Evolutionary conservation across 2,888 invertebrate species (phyloP).

Genomic region (Altica lythri): DNA sequence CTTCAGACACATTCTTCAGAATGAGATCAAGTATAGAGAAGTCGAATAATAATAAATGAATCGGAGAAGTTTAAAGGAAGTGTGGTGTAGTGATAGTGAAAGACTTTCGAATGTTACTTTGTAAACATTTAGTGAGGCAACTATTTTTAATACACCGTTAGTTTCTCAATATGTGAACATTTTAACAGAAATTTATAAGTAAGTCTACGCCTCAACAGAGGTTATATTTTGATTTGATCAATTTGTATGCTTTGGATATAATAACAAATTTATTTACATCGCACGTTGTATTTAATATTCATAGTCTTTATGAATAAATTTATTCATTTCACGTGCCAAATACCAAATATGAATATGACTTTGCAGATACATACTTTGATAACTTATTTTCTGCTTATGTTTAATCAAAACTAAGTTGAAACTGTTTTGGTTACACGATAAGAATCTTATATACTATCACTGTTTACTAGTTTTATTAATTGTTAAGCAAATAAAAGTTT

Average conservation of each 20-base stretch:
- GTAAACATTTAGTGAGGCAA: neutral
- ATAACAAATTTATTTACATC: conserved; percentile 41
- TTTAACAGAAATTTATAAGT: conserved; percentile 11
- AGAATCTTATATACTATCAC: too few species aligned
- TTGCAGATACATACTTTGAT: conserved; percentile 27
- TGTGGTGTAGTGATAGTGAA: conserved; percentile 4
- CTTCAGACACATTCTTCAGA: conserved; percentile 1
- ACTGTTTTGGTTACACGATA: too few species aligned
- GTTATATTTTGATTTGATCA: conserved; percentile 33
- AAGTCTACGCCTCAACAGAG: conserved; percentile 21
- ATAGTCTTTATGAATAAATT: conserved; percentile 30
- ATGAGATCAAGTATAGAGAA: neutral
- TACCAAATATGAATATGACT: conserved; percentile 21
- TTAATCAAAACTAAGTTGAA: too few species aligned
- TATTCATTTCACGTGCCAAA: conserved; percentile 27
- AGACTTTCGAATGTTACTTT: conserved; percentile 8
- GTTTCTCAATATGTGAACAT: conserved; percentile 28
- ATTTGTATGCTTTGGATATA: conserved; percentile 35
- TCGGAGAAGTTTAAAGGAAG: neutral
- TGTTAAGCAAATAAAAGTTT: too few species aligned
- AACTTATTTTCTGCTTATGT: conserved; percentile 19
- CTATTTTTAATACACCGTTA: neutral
- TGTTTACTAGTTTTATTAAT: too few species aligned
- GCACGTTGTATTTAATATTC: conserved; percentile 39
- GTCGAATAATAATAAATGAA: conserved; percentile 7